phyloP scores from a whole-genome alignment of 2,113 vertebrate species.

The Epinephelus moara region DNA sequence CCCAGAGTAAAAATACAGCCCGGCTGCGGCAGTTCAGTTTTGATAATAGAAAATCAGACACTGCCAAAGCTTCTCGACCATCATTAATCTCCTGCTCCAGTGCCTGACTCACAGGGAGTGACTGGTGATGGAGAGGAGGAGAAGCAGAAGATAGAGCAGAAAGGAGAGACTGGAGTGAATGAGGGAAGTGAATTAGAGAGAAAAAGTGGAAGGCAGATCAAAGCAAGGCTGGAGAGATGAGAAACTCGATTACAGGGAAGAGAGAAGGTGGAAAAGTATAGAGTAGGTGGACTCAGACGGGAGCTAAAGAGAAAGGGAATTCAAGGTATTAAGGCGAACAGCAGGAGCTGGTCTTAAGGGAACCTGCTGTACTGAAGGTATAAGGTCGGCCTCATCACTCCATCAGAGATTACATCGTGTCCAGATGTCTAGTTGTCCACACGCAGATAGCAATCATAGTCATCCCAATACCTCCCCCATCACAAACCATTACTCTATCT shows the following conservation, averaged over 20 bases:
- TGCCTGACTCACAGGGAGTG: constrained; percentile 57
- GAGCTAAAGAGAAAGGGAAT: constrained; percentile 48
- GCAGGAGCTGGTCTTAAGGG: constrained; percentile 21
- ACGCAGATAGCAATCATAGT: constrained; percentile 64
- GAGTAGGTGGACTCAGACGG: constrained; percentile 22
- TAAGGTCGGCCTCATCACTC: constrained; percentile 47
- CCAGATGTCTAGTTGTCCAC: constrained; percentile 54
- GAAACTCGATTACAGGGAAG: constrained; percentile 51
- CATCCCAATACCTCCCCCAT: constrained; percentile 53
- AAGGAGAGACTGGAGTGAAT: constrained; percentile 54
- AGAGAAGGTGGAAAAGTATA: constrained; percentile 33
- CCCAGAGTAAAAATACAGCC: constrained; percentile 67
- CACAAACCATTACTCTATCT: constrained; percentile 60
- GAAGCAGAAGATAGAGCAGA: constrained; percentile 49
- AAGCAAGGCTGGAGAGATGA: constrained; percentile 48
- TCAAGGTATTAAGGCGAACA: constrained; percentile 35
- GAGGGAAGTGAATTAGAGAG: constrained; percentile 50
- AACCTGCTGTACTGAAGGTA: constrained; percentile 37
- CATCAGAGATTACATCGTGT: constrained; percentile 61
- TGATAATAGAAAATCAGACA: constrained; percentile 81
- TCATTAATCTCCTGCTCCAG: constrained; percentile 77
- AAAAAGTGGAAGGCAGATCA: constrained; percentile 51
- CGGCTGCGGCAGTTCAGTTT: constrained; percentile 62
- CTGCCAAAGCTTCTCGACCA: constrained; percentile 71
- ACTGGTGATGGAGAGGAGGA: constrained; percentile 62